Percentiles rank a stretch among this genome's conserved stretches.
Conservation (phyloP, 2,113 vertebrate genomes). For the Bungarus multicinctus region DNA sequence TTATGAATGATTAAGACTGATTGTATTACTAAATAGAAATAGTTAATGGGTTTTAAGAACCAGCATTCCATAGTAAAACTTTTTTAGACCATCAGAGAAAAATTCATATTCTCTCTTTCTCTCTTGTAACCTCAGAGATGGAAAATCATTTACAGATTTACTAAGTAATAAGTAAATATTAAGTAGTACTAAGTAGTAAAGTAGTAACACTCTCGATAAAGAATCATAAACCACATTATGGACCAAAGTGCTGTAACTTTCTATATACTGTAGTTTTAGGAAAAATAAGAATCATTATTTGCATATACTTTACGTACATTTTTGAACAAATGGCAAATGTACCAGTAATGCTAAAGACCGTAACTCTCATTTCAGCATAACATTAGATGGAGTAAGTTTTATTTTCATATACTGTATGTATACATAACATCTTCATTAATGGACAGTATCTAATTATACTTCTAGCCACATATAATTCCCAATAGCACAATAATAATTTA, state of each 20-base stretch:
- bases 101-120: background rate
- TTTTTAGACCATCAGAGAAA: background rate
- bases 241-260: background rate
- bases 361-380: constrained; percentile 28
- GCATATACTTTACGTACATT: background rate
- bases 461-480: constrained; percentile 20
- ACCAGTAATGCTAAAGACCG: background rate
- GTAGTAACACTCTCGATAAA: fast-evolving
- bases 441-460: constrained; percentile 20
- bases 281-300: background rate
- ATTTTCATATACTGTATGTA: constrained; percentile 37
- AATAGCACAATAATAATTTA: background rate
- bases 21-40: constrained; percentile 53
- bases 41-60: constrained; percentile 32
- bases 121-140: background rate
- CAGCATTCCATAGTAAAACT: constrained; percentile 20
- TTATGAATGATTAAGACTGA: constrained; percentile 64
- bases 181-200: background rate
- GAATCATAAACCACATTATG: background rate
- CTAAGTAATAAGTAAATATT: background rate
- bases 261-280: background rate
- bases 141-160: background rate
- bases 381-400: constrained; percentile 5
- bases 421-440: constrained; percentile 33
- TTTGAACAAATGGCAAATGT: no score